Percentiles rank a stretch among this genome's conserved stretches.
phyloP scores from a whole-genome alignment of 23 tunicate genomes.

The Trididemnum nubilum region DNA sequence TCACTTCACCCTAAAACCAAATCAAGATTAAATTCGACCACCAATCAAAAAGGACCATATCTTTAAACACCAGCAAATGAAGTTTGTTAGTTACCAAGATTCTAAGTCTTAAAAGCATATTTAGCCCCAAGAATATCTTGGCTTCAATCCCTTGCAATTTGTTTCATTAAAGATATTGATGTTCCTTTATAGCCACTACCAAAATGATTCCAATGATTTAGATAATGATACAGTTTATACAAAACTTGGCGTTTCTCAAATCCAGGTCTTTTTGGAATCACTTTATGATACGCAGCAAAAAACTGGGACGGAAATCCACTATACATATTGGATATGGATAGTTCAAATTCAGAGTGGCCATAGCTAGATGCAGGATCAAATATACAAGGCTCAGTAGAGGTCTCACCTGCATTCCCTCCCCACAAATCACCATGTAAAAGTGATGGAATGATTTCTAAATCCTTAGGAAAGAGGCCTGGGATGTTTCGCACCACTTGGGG shows the following conservation, averaged over 20 bases:
- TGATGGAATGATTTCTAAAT: conserved; percentile 58
- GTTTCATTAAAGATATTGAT: conserved; percentile 62
- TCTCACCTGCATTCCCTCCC: conserved; percentile 75
- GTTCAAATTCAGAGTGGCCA: conserved; percentile 83
- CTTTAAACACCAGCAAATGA: no score
- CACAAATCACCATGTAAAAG: conserved; percentile 85
- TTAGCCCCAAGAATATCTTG: no score
- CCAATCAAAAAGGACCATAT: no score
- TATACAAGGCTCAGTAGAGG: conserved; percentile 48
- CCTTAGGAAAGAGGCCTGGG: conserved; percentile 42
- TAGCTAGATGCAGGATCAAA: conserved; percentile 68
- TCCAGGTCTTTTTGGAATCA: conserved; percentile 65
- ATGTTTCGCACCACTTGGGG: conserved; percentile 51
- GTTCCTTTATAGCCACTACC: conserved; percentile 58
- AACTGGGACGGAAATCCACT: conserved; percentile 60
- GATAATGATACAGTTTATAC: conserved; percentile 75
- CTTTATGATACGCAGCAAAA: conserved; percentile 56
- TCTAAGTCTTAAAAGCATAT: no score
- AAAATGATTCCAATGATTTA: conserved; percentile 94
- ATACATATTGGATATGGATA: conserved; percentile 69
- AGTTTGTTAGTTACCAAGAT: no score
- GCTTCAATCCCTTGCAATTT: conserved; percentile 3
- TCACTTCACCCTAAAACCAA: no score
- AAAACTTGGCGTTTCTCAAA: conserved; percentile 50
- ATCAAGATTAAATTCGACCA: no score